Evolutionary conservation across 2,113 vertebrate genomes (phyloP).

Genomic region (Epinephelus moara): DNA sequence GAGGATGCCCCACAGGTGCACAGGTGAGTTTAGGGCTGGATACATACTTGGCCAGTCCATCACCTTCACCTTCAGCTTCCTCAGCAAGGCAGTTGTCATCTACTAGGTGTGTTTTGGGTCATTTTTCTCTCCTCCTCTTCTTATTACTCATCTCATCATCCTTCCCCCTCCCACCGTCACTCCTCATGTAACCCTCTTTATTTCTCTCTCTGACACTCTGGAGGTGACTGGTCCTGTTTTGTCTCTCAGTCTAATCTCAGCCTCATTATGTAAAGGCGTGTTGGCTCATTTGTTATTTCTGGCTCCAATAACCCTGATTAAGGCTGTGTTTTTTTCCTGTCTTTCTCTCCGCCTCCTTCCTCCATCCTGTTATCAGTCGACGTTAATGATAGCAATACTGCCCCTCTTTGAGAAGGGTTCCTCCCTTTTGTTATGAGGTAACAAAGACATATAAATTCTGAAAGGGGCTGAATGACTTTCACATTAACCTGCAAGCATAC

Average conservation of each 20-base stretch:
- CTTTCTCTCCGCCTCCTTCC: constrained; percentile 2
- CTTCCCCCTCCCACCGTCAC: background rate
- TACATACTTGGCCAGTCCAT: too few species aligned
- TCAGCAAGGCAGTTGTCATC: too few species aligned
- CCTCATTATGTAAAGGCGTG: constrained; percentile 62
- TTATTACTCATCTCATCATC: constrained; percentile 11
- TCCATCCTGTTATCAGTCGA: constrained; percentile 7
- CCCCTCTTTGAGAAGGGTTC: background rate
- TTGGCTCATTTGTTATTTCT: constrained; percentile 64
- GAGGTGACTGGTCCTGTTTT: constrained; percentile 53
- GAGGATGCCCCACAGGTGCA: too few species aligned
- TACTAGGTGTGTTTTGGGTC: too few species aligned
- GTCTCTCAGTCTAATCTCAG: constrained; percentile 53
- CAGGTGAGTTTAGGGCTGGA: too few species aligned
- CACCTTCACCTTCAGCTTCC: too few species aligned
- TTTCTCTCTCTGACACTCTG: constrained; percentile 32
- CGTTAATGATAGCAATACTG: constrained; percentile 17
- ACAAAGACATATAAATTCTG: background rate
- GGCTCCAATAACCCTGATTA: constrained; percentile 59
- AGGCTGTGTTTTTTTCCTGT: background rate
- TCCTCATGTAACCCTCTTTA: constrained; percentile 16
- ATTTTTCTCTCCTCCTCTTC: constrained; percentile 27
- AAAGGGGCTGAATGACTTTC: constrained; percentile 1
- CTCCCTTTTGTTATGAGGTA: constrained; percentile 1
- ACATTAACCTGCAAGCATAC: background rate